Evolutionary conservation across 2,888 invertebrate genomes (phyloP), one percentile per base, ranked within the genome.

Genomic region (Prionchulus punctatus): DNA sequence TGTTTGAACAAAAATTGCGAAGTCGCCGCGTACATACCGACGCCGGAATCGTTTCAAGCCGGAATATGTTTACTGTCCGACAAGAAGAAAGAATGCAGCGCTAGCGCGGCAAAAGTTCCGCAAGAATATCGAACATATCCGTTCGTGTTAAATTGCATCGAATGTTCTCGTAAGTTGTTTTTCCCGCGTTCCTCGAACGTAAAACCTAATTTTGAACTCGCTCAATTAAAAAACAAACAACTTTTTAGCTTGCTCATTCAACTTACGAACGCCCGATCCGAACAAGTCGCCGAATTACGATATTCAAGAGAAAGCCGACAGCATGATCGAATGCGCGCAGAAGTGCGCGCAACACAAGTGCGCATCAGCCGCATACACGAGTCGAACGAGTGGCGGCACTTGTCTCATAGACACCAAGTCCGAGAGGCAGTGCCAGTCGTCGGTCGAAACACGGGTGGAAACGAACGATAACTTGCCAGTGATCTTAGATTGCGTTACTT

Each of bases 91-190:
- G 28, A 28, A 21, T 49, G 50, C 50, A 28, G 15, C 27, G 28
- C 7, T 15, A 28, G 15, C 27, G 21, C 15, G 30, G 28, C 26
- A 28, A 30, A 49, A 30, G 50, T 49, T 4, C 3, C 26, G 4
- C 50, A 49, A 30, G 30, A 26, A 15, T 26, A 28, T 21, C 26
- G 30, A 30, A 4, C 50, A 7, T 7, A 28, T 7, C 50, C 50
- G 4, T 28, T 49, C 21, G 28, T 30, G 3, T 28, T 49, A 12
- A 26, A 49, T 28, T 49, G 50, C 23, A 49, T 49, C 30, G 15
- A 49, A 21, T 49, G 50, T 21, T 49, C 50, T 12, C 50, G 50
- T 49, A 49, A 30, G 50, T 49, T 49, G 26, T 28, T 30, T 28
- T 26, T 7, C 7, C 7, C 47, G n/a, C 7, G 47, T 23, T 23